phyloP scores from a whole-genome alignment of 2,797 vertebrate genomes.

The Paguma larvata region DNA sequence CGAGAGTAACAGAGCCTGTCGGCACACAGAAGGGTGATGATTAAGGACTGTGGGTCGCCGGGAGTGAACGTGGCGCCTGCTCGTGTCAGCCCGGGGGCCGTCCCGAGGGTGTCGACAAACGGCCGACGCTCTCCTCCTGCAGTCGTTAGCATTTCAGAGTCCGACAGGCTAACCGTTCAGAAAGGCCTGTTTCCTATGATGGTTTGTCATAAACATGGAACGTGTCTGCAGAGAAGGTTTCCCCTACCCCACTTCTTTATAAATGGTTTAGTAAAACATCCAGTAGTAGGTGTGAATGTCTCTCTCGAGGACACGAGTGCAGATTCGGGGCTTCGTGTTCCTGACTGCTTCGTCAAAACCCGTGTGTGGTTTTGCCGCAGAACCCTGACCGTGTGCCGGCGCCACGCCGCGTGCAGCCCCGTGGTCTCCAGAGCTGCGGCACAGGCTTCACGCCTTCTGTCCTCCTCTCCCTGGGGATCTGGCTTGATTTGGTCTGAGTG shows the following conservation, averaged over 20 bases:
- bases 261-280: conserved; percentile 16
- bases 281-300: not conserved
- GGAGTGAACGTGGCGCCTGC: not conserved
- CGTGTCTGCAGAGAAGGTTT: not conserved
- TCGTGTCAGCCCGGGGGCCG: not conserved
- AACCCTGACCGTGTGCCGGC: not conserved
- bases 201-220: not conserved
- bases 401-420: not conserved
- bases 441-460: not conserved
- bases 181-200: not conserved
- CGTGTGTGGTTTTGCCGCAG: not conserved
- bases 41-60: not conserved
- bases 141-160: conserved; percentile 39
- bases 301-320: not conserved
- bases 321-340: not conserved
- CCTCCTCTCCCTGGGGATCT: not conserved
- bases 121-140: not conserved
- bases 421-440: not conserved
- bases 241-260: conserved; percentile 12
- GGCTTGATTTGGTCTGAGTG: conserved; percentile 28
- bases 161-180: conserved; percentile 14
- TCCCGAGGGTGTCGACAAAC: not conserved
- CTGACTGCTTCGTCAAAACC: not conserved
- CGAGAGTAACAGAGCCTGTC: not conserved
- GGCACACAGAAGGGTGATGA: not conserved